phyloP scores from a whole-genome alignment of 2,888 invertebrate species.

The Plagiodera versicolora region DNA sequence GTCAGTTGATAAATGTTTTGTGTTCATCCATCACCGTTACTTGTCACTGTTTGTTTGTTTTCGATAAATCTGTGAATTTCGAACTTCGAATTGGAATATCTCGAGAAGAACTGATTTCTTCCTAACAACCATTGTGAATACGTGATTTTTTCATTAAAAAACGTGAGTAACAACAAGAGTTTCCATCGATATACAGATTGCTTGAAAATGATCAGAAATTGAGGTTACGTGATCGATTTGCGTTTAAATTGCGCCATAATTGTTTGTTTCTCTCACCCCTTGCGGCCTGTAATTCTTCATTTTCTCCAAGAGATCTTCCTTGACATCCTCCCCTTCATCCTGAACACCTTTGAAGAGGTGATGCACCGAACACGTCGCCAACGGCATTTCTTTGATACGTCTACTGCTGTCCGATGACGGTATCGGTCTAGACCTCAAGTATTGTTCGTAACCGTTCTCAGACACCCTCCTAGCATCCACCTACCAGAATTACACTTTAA shows the following conservation, averaged over 20 bases:
- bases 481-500: constrained; percentile 55
- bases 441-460: constrained; percentile 89
- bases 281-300: constrained; percentile 78
- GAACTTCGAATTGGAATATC: too few species aligned
- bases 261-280: constrained; percentile 60
- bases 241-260: background rate
- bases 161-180: too few species aligned
- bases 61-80: too few species aligned
- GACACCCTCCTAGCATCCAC: constrained; percentile 70
- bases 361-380: constrained; percentile 63
- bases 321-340: constrained; percentile 48
- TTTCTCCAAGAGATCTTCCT: constrained; percentile 60
- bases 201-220: too few species aligned
- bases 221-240: too few species aligned
- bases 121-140: too few species aligned
- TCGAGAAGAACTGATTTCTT: too few species aligned
- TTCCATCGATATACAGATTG: too few species aligned
- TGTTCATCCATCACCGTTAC: too few species aligned
- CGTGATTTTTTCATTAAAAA: too few species aligned
- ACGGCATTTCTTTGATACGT: constrained; percentile 73
- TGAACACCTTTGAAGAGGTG: constrained; percentile 60
- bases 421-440: constrained; percentile 81
- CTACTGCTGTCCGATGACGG: constrained; percentile 89
- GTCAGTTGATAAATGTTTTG: too few species aligned
- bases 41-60: too few species aligned